phyloP scores from a whole-genome alignment of 2,888 invertebrate species.

The Antheraea assamensis region DNA sequence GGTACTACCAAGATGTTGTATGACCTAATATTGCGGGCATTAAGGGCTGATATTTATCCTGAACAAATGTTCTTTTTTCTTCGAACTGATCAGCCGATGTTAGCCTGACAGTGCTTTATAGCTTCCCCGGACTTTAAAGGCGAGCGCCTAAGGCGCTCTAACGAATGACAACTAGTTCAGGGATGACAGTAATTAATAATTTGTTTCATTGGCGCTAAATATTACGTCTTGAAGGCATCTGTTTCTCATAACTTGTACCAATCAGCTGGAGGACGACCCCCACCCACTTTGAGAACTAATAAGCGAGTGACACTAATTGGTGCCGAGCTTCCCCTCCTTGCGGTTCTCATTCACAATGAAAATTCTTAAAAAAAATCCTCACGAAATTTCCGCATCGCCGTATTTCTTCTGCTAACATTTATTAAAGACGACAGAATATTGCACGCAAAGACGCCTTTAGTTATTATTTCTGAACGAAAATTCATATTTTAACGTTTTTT shows the following conservation, averaged over 20 bases:
- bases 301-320: conserved; percentile 76
- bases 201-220: conserved; percentile 3
- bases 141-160: no score
- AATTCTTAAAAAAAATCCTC: conserved; percentile 50
- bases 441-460: conserved; percentile 38
- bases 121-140: no score
- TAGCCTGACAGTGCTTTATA: no score
- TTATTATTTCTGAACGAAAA: conserved; percentile 7
- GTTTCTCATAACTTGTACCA: conserved; percentile 24
- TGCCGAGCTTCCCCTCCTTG: conserved; percentile 49
- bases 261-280: conserved; percentile 34
- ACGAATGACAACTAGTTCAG: no score
- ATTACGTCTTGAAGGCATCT: background rate
- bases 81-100: no score
- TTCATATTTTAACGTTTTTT: conserved; percentile 6
- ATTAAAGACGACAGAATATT: conserved; percentile 51
- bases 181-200: no score
- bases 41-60: no score
- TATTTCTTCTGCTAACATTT: conserved; percentile 49
- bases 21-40: no score
- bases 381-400: conserved; percentile 41
- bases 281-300: conserved; percentile 54
- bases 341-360: conserved; percentile 49
- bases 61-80: no score
- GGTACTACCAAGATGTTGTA: no score